Percentiles rank a stretch among this genome's conserved stretches.
Evolutionary conservation across 2,797 vertebrate species (phyloP).

Genomic region (Apogon hyalosoma): DNA sequence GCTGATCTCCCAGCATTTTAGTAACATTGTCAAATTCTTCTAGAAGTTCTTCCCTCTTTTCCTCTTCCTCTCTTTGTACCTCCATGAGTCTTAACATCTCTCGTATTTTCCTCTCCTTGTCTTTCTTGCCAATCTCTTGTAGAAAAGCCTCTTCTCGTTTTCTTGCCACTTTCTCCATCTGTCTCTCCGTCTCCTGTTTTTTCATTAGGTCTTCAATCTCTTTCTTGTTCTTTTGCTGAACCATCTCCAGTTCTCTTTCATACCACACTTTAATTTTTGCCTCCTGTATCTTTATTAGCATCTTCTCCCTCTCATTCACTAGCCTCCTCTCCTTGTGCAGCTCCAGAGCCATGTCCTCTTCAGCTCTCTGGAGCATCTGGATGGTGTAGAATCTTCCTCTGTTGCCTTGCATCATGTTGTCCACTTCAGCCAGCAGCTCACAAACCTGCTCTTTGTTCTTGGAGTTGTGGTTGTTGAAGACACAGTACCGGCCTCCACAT

Average conservation of each 20-base stretch:
- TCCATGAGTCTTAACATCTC: conserved; percentile 57
- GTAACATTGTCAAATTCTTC: conserved; percentile 45
- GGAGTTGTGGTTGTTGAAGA: conserved; percentile 68
- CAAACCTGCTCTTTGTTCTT: conserved; percentile 65
- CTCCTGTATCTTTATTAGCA: conserved; percentile 41
- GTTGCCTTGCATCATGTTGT: conserved; percentile 47
- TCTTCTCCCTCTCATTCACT: conserved; percentile 35
- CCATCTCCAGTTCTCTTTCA: conserved; percentile 49
- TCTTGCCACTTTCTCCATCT: conserved; percentile 27
- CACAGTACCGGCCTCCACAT: conserved; percentile 68
- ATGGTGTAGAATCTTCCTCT: conserved; percentile 46
- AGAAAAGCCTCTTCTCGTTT: conserved; percentile 35
- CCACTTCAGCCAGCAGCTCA: conserved; percentile 58
- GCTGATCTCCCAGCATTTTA: conserved; percentile 53
- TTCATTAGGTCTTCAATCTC: conserved; percentile 54
- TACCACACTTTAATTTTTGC: conserved; percentile 44
- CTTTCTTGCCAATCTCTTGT: conserved; percentile 40
- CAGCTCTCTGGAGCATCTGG: conserved; percentile 59
- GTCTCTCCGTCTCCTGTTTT: conserved; percentile 41
- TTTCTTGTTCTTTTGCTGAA: conserved; percentile 33
- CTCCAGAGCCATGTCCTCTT: conserved; percentile 46
- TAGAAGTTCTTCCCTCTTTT: conserved; percentile 51
- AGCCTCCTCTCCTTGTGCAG: conserved; percentile 41
- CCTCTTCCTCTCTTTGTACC: conserved; percentile 53
- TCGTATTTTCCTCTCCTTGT: conserved; percentile 51